These are phyloP conservation scores for Aphrocallistes beatrix DNA, from an alignment of 37 sponge, comb jelly and placozoan genomes.

Conservation along the genomic window DNA sequence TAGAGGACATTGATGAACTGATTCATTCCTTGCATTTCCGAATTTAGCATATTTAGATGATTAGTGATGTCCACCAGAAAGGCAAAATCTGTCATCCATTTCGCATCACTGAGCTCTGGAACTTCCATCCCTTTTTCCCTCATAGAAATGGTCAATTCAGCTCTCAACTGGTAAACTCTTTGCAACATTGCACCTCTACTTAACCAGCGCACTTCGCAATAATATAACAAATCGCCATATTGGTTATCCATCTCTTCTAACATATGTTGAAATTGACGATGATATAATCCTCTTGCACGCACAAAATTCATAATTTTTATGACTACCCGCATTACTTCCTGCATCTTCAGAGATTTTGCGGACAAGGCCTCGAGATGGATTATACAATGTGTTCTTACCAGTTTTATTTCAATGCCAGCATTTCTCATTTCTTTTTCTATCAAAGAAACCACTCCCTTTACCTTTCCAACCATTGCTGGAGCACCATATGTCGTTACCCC, in stretches of 20 bases:
- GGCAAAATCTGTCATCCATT: constrained; percentile 13
- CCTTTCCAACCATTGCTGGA: background rate
- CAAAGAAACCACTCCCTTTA: background rate
- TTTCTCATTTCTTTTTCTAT: constrained; percentile 11
- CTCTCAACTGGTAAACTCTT: constrained; percentile 4
- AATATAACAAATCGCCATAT: constrained; percentile 15
- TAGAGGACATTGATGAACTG: constrained; percentile 12
- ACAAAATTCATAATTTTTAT: background rate
- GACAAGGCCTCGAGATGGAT: constrained; percentile 12
- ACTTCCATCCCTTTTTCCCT: constrained; percentile 13
- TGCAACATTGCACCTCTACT: background rate
- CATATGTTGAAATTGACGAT: constrained; percentile 6
- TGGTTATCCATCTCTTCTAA: background rate
- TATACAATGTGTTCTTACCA: background rate
- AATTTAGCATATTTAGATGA: background rate
- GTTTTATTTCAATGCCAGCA: background rate
- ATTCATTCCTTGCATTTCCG: background rate
- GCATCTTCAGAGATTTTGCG: constrained; percentile 11
- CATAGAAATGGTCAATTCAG: background rate
- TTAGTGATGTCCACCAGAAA: constrained; percentile 15
- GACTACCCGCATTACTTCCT: constrained; percentile 13
- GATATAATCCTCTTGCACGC: background rate
- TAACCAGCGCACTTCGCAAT: constrained; percentile 6
- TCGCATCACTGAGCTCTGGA: constrained; percentile 5
- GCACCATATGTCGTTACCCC: constrained; percentile 8